Base-by-base conservation (phyloP, 1,140 invertebrate genomes). In the Lepidurus couesii region DNA sequence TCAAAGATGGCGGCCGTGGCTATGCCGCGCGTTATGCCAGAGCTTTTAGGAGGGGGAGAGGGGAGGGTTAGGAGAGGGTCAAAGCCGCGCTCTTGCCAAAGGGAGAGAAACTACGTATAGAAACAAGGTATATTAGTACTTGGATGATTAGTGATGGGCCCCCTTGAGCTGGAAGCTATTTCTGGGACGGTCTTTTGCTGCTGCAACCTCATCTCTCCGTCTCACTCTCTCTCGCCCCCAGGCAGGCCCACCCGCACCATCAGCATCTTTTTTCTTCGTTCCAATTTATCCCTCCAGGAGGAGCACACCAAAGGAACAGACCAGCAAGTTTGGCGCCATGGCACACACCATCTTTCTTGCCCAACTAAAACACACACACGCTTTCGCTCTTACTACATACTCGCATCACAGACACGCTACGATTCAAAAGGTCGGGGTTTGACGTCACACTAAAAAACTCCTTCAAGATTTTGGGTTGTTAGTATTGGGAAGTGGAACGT, bases 131-230 rank as follows among this genome's bases (percentile, higher is more conserved):
- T 65, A 65, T 65, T 65, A 65, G 53, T 65, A 65, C 53, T 65
- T 65, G 53, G 53, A 65, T 65, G 53, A 65, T 65, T 65, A 65
- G 53, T 65, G 53, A 65, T 65, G 53, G 53, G 53, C 53, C 53
- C 53, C 53, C 9, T 9, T 65, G 53, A 65, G 53, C 53, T 65
- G 53, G 3, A 34, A 21, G 8, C 53, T 65, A 65, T 65, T 65
- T 65, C 53, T 65, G 53, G 53, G 53, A 65, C 53, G 53, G 53
- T n/a, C 53, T 13, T 13, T n/a, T 21, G 53, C 6, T 7, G 13
- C 16, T 11, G 45, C 45, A 21, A 21, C 16, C 53, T 21, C 16
- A 65, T 21, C 53, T 65, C 53, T 65, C 16, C 53, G 21, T 16
- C 53, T 65, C 53, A 21, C 34, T 65, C 53, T 65, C 53, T 34